Conservation (phyloP, 2,797 vertebrate species). For the Fringilla coelebs region DNA sequence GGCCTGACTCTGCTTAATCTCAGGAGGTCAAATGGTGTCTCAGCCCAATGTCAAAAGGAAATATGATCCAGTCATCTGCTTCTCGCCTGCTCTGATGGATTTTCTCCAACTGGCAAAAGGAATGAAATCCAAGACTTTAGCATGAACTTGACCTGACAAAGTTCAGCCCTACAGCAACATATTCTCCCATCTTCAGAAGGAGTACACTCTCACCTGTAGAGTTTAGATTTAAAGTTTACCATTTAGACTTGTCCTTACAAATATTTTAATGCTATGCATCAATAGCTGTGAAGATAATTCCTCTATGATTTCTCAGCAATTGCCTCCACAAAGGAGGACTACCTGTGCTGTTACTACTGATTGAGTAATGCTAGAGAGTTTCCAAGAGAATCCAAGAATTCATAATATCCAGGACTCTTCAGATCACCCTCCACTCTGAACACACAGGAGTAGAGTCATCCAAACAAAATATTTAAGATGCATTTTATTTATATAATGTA, state of each 20-base stretch:
- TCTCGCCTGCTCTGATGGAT: not conserved
- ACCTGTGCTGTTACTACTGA: not conserved
- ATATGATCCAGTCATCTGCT: constrained; percentile 2
- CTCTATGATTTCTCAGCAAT: not conserved
- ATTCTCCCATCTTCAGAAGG: not conserved
- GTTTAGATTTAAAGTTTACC: not conserved
- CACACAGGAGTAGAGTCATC: not conserved
- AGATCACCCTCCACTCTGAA: not conserved
- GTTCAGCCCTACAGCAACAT: not conserved
- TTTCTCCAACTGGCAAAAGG: constrained; percentile 24
- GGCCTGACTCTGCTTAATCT: not conserved
- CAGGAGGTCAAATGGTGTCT: not conserved
- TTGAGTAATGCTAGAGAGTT: not conserved
- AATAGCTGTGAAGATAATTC: not conserved
- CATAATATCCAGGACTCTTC: not conserved
- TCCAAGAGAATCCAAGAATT: not conserved
- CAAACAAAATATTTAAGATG: not conserved
- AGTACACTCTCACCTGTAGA: not conserved
- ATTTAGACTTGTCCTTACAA: not conserved
- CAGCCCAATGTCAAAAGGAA: not conserved
- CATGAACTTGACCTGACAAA: not conserved
- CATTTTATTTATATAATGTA: not conserved
- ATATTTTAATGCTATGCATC: not conserved
- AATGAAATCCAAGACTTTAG: constrained; percentile 33
- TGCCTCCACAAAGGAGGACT: not conserved